Evolutionary conservation across 1,140 invertebrate species (phyloP).

Genomic region (Zaprionus taronus): DNA sequence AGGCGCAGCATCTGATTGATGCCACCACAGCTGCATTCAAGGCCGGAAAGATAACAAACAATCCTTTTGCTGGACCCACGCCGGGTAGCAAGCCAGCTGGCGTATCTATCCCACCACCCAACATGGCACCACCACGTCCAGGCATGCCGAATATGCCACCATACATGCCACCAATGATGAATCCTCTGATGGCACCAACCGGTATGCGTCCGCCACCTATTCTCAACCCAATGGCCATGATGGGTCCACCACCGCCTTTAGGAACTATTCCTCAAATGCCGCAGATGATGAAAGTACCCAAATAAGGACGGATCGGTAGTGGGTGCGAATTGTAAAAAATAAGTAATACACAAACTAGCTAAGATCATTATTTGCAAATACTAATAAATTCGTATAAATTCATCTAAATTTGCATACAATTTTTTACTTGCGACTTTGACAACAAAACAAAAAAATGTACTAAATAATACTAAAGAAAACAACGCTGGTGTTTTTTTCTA

Average conservation of each 20-base stretch:
- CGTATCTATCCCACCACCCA: conserved; percentile 85
- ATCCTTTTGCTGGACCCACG: conserved; percentile 90
- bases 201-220: conserved; percentile 89
- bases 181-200: conserved; percentile 89
- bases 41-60: conserved; percentile 96
- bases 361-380: conserved; percentile 18
- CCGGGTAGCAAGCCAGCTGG: conserved; percentile 69
- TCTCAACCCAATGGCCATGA: conserved; percentile 90
- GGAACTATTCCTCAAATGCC: conserved; percentile 88
- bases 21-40: conserved; percentile 98
- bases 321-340: conserved; percentile 6
- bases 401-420: background rate
- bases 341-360: conserved; percentile 29
- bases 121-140: conserved; percentile 86
- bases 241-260: conserved; percentile 91
- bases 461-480: conserved; percentile 32
- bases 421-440: background rate
- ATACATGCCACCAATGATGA: conserved; percentile 89
- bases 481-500: conserved; percentile 8
- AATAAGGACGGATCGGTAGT: conserved; percentile 31
- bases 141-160: conserved; percentile 91
- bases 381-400: conserved; percentile 10
- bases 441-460: conserved; percentile 2
- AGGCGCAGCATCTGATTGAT: conserved; percentile 99
- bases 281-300: conserved; percentile 88